A percentile compares a stretch with the other conserved stretches of the same genome.
Conservation (phyloP, 1,140 invertebrate genomes). For the Cephus cinctus region DNA sequence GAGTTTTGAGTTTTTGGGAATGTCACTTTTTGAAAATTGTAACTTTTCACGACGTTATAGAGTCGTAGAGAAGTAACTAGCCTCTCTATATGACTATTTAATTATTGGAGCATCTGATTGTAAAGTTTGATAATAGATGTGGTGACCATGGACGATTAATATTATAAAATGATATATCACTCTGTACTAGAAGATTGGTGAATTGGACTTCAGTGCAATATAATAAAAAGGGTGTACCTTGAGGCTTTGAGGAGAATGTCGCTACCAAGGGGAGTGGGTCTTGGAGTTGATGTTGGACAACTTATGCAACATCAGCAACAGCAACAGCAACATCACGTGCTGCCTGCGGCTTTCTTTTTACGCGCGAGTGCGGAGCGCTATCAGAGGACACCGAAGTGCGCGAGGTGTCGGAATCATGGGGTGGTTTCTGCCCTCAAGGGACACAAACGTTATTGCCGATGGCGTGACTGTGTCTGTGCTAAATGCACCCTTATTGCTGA, state of each 20-base stretch:
- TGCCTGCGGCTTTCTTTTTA: conserved; percentile 81
- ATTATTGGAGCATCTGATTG: no score
- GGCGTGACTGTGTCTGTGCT: conserved; percentile 93
- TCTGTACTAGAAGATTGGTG: no score
- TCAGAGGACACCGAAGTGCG: conserved; percentile 98
- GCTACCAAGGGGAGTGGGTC: conserved; percentile 60
- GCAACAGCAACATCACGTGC: conserved; percentile 74
- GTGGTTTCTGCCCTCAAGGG: conserved; percentile 97
- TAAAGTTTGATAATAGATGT: neutral
- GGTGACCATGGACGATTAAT: no score
- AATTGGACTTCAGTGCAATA: no score
- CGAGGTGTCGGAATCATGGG: conserved; percentile 96
- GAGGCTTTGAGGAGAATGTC: conserved; percentile 72
- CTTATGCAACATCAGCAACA: conserved; percentile 66
- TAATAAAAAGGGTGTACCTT: no score
- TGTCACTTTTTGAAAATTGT: no score
- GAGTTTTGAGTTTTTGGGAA: no score
- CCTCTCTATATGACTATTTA: no score
- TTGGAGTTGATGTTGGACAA: conserved; percentile 78
- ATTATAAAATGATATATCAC: no score
- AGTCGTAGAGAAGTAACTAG: no score
- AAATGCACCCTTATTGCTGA: conserved; percentile 99
- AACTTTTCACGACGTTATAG: no score
- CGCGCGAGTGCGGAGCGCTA: conserved; percentile 87
- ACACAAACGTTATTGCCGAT: conserved; percentile 95